These are phyloP conservation scores for Muscicapa striata DNA, from an alignment of 2,797 vertebrate genomes.

Conservation along the genomic window DNA sequence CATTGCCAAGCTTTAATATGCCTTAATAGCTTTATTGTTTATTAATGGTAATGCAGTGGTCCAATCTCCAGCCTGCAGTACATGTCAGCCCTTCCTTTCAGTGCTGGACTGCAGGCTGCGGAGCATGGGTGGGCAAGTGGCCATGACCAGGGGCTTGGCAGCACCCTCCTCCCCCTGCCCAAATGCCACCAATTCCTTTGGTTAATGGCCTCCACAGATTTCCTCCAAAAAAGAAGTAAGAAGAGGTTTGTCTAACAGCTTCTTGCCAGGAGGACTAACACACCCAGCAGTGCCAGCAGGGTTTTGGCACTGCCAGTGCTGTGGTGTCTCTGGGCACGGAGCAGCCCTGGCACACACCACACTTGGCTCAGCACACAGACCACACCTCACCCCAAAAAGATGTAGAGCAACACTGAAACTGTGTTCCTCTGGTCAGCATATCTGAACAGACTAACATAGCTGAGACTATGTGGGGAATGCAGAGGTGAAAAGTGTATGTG, in stretches of 20 bases:
- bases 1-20: constrained; percentile 70
- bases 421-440: neutral
- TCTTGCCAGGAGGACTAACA: neutral
- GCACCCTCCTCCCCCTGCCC: neutral
- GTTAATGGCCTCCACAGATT: neutral
- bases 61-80: neutral
- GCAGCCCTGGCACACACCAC: neutral
- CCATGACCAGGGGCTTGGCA: neutral
- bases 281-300: accelerated
- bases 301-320: neutral
- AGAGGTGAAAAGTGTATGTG: constrained; percentile 52
- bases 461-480: neutral
- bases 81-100: neutral
- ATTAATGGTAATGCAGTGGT: constrained; percentile 61
- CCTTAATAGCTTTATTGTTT: constrained; percentile 77
- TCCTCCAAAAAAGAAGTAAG: neutral
- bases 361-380: neutral
- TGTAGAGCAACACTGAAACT: neutral
- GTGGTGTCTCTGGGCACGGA: accelerated
- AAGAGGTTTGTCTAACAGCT: neutral
- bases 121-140: neutral
- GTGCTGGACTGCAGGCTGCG: accelerated
- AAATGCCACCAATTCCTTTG: neutral
- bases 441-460: neutral
- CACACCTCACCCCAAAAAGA: neutral